A percentile compares a stretch with the other conserved stretches of the same genome.
phyloP scores from a whole-genome alignment of 2,113 vertebrate genomes.

The Pogona vitticeps region DNA sequence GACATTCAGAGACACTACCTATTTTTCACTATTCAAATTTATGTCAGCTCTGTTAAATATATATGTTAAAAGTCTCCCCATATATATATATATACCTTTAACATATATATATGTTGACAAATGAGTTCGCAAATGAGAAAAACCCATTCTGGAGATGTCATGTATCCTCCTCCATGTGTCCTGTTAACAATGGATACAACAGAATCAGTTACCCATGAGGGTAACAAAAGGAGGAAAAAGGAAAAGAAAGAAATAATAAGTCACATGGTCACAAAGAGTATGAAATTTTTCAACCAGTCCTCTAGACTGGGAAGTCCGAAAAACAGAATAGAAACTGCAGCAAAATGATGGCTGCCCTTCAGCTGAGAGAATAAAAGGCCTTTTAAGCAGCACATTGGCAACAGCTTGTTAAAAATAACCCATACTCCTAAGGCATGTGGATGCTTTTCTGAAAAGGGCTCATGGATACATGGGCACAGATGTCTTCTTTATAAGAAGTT shows the following conservation, averaged over 20 bases:
- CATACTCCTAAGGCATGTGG: neutral
- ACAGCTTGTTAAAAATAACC: conserved; percentile 34
- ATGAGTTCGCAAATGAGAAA: neutral
- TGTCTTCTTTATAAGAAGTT: neutral
- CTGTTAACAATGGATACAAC: neutral
- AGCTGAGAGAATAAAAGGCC: conserved; percentile 9
- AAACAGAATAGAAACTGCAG: conserved; percentile 11
- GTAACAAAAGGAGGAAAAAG: neutral
- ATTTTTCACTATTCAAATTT: neutral
- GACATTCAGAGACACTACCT: too few species aligned
- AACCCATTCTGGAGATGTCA: neutral
- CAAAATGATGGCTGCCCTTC: conserved; percentile 25
- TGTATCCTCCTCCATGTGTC: neutral
- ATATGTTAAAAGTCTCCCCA: neutral
- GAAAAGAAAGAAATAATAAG: conserved; percentile 3
- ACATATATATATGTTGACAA: neutral
- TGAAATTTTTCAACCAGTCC: neutral
- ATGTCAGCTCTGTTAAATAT: neutral
- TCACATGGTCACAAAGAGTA: neutral
- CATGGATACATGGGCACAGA: conserved; percentile 18
- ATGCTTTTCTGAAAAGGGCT: conserved; percentile 10
- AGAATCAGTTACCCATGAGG: neutral
- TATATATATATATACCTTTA: neutral
- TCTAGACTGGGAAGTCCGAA: conserved; percentile 24
- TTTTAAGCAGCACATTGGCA: conserved; percentile 30